Evolutionary conservation across 30 jellyfish, hydroid and myxozoan species (phyloP).

Genomic region (Hydra vulgaris): DNA sequence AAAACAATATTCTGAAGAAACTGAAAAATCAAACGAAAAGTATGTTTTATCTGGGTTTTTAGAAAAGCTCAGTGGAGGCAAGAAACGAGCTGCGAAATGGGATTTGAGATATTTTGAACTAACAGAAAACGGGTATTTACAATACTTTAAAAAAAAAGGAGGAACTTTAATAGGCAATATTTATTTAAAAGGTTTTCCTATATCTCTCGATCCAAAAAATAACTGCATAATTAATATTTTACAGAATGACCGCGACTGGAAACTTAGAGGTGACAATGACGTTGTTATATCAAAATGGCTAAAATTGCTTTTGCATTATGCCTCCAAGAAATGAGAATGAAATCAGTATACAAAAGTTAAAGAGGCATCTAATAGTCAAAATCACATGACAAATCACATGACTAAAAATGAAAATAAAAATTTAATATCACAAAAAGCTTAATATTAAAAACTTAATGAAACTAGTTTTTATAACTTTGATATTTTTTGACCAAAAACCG

Average conservation of each 20-base stretch:
- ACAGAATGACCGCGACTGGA: slow-evolving; percentile 66
- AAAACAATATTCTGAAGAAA: too few relatives aligned
- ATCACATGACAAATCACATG: too few relatives aligned
- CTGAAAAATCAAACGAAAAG: background rate
- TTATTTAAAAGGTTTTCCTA: slow-evolving; percentile 75
- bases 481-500: too few relatives aligned
- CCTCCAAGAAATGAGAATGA: too few relatives aligned
- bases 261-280: slow-evolving; percentile 47
- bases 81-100: slow-evolving; percentile 74
- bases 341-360: too few relatives aligned
- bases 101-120: slow-evolving; percentile 76
- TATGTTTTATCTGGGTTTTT: slow-evolving; percentile 34
- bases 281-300: slow-evolving; percentile 57
- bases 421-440: too few relatives aligned
- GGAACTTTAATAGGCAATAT: slow-evolving; percentile 67
- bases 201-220: slow-evolving; percentile 42
- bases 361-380: too few relatives aligned
- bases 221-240: slow-evolving; percentile 38
- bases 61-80: slow-evolving; percentile 89
- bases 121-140: slow-evolving; percentile 62
- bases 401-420: too few relatives aligned
- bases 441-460: too few relatives aligned
- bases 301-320: slow-evolving; percentile 37
- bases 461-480: too few relatives aligned
- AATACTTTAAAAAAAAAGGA: slow-evolving; percentile 51